phyloP scores from a whole-genome alignment of 2,888 invertebrate genomes.

The Phaonia tiefii region DNA sequence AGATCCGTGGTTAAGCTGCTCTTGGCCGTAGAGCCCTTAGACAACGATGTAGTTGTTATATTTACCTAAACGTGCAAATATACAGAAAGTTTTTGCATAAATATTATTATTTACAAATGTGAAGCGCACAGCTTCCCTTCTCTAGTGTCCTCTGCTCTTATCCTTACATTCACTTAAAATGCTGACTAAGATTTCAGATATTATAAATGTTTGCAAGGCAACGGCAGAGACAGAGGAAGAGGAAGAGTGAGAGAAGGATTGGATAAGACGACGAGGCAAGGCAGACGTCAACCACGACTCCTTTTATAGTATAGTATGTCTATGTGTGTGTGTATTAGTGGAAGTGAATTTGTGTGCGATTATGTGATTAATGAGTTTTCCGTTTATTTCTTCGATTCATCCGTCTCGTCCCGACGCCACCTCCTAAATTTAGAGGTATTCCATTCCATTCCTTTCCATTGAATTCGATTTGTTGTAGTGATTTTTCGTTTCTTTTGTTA shows the following conservation, averaged over 20 bases:
- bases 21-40: not conserved
- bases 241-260: not conserved
- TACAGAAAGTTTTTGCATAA: slow-evolving; percentile 31
- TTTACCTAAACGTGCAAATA: slow-evolving; percentile 42
- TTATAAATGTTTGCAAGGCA: slow-evolving; percentile 2
- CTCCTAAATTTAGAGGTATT: not conserved
- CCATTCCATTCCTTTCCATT: not conserved
- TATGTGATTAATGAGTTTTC: slow-evolving; percentile 30
- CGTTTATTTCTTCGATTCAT: not conserved
- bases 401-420: not conserved
- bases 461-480: slow-evolving; percentile 28
- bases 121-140: not conserved
- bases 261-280: not conserved
- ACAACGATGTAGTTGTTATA: slow-evolving; percentile 12
- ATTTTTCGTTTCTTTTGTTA: slow-evolving; percentile 1
- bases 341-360: not conserved
- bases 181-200: slow-evolving; percentile 29
- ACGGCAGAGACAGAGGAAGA: not conserved
- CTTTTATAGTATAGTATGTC: not conserved
- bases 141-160: not conserved
- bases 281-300: no score
- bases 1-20: slow-evolving; percentile 11
- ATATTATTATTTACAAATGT: slow-evolving; percentile 36
- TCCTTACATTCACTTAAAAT: slow-evolving; percentile 3
- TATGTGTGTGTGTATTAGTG: slow-evolving; percentile 3